phyloP scores from a whole-genome alignment of 1,140 invertebrate genomes.

The Phocides pigmalion region DNA sequence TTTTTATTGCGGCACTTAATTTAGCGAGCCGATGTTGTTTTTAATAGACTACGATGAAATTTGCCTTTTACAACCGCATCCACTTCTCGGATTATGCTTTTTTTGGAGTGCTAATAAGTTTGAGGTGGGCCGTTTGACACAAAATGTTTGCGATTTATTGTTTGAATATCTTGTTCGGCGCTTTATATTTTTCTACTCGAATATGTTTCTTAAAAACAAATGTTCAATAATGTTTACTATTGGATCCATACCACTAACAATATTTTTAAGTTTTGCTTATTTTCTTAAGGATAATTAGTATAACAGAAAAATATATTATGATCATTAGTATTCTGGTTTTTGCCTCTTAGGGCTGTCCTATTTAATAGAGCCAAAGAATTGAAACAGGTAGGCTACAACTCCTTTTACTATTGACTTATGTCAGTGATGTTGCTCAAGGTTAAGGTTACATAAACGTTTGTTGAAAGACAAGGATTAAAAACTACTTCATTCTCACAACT shows the following conservation, averaged over 20 bases:
- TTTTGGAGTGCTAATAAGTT: constrained; percentile 46
- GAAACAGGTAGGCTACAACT: too few species aligned
- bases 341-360: too few species aligned
- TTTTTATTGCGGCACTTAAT: constrained; percentile 74
- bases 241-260: too few species aligned
- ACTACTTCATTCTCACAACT: constrained; percentile 50
- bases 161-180: constrained; percentile 9
- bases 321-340: too few species aligned
- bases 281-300: too few species aligned
- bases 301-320: too few species aligned
- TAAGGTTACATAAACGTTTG: too few species aligned
- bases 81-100: constrained; percentile 47
- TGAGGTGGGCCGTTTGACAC: constrained; percentile 25
- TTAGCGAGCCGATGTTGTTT: constrained; percentile 70
- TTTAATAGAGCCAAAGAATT: too few species aligned
- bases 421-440: too few species aligned
- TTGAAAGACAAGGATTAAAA: not conserved
- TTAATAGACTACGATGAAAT: constrained; percentile 60
- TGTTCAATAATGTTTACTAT: too few species aligned
- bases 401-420: too few species aligned
- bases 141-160: constrained; percentile 15
- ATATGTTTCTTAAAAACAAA: not conserved
- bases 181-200: constrained; percentile 1
- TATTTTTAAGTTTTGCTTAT: too few species aligned
- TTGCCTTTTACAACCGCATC: constrained; percentile 48